Base-by-base conservation (phyloP, 2,888 invertebrate species). In the Drosophila nr. perissopoda region DNA sequence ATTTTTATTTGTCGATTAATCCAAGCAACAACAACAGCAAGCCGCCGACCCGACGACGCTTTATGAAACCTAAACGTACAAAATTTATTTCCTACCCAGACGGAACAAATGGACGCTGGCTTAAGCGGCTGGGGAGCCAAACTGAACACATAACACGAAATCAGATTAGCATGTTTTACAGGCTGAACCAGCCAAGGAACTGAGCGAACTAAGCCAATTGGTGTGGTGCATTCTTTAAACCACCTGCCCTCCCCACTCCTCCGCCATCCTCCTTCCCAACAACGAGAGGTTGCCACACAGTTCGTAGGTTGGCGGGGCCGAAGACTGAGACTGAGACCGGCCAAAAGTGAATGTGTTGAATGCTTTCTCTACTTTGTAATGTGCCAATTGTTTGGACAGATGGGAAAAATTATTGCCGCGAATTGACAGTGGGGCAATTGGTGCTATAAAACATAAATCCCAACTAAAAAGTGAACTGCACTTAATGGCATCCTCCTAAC, bases 1-100 rank as follows among this genome's bases (percentile, higher is more conserved):
- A 91, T 91, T 91, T 91, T 91, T 85, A 91, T 91, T 91, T 91
- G 84, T 83, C 86, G 91, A 91, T 91, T 91, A 82, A 84, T 82
- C 82, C 78, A 82, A 82, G 76, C 74, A 78, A 70, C 74, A 78
- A 69, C 76, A 81, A 54, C 61, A 64, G 42, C 67, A 42, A 36
- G 10, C 48, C 66, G 74, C 63, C 29, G 59, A 70, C 60, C 72
- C 68, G 86, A 88, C 79, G 86, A 89, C 83, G 90, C 80, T 90
- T 90, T 90, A 85, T 89, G 85, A 85, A 85, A 89, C 90, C 85
- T 85, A 85, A 85, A 89, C 85, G 85, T 88, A 89, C 86, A 74
- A 89, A 85, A 85, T 89, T 85, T 85, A 85, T 85, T 89, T 85
- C 88, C 86, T 85, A 74, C 70, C 84, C 75, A 79, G 52, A 62